Evolutionary conservation across 2,797 vertebrate genomes (phyloP).

Genomic region (Myotis findleyi): DNA sequence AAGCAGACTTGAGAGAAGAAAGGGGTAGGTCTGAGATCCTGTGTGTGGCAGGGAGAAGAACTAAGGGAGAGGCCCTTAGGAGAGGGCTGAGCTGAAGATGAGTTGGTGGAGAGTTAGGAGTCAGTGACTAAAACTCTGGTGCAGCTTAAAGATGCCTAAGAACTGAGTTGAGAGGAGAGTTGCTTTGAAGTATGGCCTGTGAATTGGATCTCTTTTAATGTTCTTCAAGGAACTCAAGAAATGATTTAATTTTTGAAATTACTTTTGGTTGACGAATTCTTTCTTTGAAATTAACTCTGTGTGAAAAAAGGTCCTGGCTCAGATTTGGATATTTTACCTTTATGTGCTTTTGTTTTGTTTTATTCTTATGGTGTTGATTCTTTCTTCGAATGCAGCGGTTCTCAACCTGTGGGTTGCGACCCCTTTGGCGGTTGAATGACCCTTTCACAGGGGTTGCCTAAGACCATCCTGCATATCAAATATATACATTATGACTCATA

Average conservation of each 20-base stretch:
- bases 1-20: not conserved
- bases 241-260: not conserved
- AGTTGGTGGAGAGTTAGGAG: too few relatives aligned
- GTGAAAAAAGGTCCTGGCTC: not conserved
- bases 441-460: too few relatives aligned
- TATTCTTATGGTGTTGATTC: not conserved
- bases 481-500: too few relatives aligned
- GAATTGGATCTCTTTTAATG: not conserved
- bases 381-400: not conserved
- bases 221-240: not conserved
- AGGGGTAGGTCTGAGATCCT: not conserved
- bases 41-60: rapidly evolving
- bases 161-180: not conserved
- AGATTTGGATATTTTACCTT: not conserved
- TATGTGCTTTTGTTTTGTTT: not conserved
- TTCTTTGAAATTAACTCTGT: not conserved
- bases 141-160: not conserved
- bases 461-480: too few relatives aligned
- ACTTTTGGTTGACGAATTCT: not conserved
- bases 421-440: too few relatives aligned
- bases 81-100: not conserved
- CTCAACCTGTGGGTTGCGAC: too few relatives aligned
- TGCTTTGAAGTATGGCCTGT: not conserved
- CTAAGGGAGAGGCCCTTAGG: not conserved
- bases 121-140: not conserved